Conservation (phyloP, 2,888 invertebrate genomes). For the Meiosimyza platycephala region DNA sequence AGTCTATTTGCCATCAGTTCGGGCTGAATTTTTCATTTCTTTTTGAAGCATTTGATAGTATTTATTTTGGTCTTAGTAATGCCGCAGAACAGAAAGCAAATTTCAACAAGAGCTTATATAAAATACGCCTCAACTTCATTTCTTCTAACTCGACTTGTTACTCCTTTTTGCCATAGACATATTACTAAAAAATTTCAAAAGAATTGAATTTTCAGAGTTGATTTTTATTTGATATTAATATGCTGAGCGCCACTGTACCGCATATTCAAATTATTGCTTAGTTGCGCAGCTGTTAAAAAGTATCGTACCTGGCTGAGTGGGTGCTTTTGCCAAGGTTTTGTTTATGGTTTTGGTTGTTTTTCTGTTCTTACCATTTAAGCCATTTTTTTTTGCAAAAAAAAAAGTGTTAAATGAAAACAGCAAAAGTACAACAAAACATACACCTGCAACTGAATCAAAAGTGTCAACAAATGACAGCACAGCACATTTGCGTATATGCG, state of each 20-base stretch:
- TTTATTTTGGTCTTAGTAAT: too few species aligned
- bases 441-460: slow-evolving; percentile 2
- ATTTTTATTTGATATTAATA: too few species aligned
- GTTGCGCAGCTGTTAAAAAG: slow-evolving; percentile 31
- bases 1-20: too few species aligned
- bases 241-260: neutral
- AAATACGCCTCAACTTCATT: too few species aligned
- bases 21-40: too few species aligned
- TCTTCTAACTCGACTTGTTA: too few species aligned
- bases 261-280: slow-evolving; percentile 36
- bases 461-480: neutral
- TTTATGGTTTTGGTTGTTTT: neutral
- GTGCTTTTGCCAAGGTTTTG: neutral
- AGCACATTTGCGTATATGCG: neutral
- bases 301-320: neutral
- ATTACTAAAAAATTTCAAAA: slow-evolving; percentile 7
- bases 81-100: too few species aligned
- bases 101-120: too few species aligned
- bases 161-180: too few species aligned
- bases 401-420: neutral
- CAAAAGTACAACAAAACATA: neutral
- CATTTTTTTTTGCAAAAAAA: neutral
- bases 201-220: too few species aligned
- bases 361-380: neutral
- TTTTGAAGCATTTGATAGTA: too few species aligned